These are phyloP conservation scores for Lacerta viridis DNA, from an alignment of 2,797 vertebrate genomes.

Conservation along the genomic window DNA sequence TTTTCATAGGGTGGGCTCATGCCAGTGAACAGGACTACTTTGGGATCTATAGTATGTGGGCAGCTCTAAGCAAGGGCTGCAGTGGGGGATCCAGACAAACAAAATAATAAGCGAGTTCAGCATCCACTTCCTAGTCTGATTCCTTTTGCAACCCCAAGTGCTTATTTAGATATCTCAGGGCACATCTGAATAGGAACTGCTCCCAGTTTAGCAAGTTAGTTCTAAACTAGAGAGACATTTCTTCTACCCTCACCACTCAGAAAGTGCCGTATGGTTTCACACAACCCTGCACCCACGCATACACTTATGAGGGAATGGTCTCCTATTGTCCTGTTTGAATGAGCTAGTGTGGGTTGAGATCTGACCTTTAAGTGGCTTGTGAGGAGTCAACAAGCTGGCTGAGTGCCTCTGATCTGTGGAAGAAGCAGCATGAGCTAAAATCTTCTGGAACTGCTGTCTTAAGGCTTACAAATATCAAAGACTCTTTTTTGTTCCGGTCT, in stretches of 20 bases:
- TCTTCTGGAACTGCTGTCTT: not conserved
- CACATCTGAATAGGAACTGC: not conserved
- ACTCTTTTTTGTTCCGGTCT: not conserved
- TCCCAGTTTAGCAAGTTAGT: not conserved
- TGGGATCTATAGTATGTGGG: too few relatives aligned
- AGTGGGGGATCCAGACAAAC: not conserved
- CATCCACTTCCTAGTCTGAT: not conserved
- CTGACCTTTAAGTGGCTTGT: not conserved
- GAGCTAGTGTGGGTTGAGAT: not conserved
- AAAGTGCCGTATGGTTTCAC: not conserved
- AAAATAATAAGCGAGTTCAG: not conserved
- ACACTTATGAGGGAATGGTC: not conserved
- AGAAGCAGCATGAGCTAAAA: not conserved
- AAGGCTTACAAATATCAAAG: conserved; percentile 30
- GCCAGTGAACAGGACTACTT: not conserved
- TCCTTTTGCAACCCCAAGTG: not conserved
- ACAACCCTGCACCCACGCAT: not conserved
- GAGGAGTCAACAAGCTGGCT: not conserved
- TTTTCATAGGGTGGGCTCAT: not conserved
- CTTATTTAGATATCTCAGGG: not conserved
- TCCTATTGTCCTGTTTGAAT: not conserved
- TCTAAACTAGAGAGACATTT: not conserved
- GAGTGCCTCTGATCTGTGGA: not conserved
- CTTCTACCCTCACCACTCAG: not conserved
- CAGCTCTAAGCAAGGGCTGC: not conserved